Evolutionary conservation across 2,797 vertebrate genomes (phyloP), one percentile per base, ranked within the genome.

Genomic region (Thunnus albacares): DNA sequence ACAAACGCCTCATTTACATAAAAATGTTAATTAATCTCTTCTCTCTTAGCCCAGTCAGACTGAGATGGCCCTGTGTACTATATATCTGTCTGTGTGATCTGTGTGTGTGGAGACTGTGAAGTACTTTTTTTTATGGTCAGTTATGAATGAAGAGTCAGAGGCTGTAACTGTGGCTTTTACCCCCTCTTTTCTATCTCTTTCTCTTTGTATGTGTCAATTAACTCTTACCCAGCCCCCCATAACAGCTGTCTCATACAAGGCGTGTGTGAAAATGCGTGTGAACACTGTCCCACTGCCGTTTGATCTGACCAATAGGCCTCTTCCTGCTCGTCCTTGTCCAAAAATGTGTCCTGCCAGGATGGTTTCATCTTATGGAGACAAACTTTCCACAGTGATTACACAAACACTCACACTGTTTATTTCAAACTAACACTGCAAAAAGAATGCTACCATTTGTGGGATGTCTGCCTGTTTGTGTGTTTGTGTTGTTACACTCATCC

Each of bases 21-120:
- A 96, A 95, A 97, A 97, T 98, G 96, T 97, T 98, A 98, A 99
- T 99, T 96, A 97, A 97, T 97, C 95, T 97, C 96, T 93, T 79
- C 81, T 94, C 96, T 96, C 95, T 95, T 52, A 94, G 96, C 95
- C 87, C 90, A 88, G 84, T 87, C 84, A 86, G 85, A 7, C 86
- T 81, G 75, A 86, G 80, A 68, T 77, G 80, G 86, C 41, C 74
- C 45, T 38, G 67, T 55, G 77, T 60, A 11, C 63, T 45, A 76
- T 69, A 2, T 76, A 72, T 81, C 59, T 84, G 70, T 55, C 57
- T 76, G 74, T 85, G 85, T 81, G 85, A 71, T 82, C 70, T 64
- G 68, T 69, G 22, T 56, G 53, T 56, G 53, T 24, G 22, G 53
- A 57, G 56, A 80, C 53, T 45, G 57, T 18, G 45, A 66, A 75